Evolutionary conservation across 2,113 vertebrate species (phyloP), one percentile per base, ranked within the genome.

Genomic region (Dromaius novaehollandiae): DNA sequence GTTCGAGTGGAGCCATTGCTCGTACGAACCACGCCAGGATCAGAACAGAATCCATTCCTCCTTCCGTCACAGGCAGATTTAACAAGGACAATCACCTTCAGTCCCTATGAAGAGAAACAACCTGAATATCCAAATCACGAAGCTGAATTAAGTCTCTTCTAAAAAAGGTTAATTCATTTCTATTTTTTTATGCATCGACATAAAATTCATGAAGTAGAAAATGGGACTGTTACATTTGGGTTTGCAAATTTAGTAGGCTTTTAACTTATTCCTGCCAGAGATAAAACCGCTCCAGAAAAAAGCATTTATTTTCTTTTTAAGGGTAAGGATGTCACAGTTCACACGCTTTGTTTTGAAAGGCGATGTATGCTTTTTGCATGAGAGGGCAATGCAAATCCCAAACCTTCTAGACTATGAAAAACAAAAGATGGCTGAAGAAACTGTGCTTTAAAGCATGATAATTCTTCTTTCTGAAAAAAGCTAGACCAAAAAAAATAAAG

Each of bases 1-100:
- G 4, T 4, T 65, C 0, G 0, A 91, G 13, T 2, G 34, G 17
- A 93, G 20, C 13, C 4, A 30, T 20, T 68, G 25, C 46, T 38
- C 36, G 56, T 79, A 76, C 14, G 6, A 46, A 51, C 53, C 48
- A n/a, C 9, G 7, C 11, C 32, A 66, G 25, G 79, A 65, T 74
- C 28, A 74, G 44, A 82, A 74, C 6, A 68, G 71, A 36, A 55
- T 73, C 24, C 71, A 40, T 14, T 6, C 28, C 2, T 4, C 82
- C 11, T 84, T 81, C 50, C 4, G 86, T 10, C 24, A 63, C 2
- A 60, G 3, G 22, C 14, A 48, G 28, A 50, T 58, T 53, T 83
- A 69, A 80, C 7, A 83, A 87, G 64, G 17, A 64, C 14, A 90
- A 34, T 0, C 4, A 8, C 2, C 13, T 44, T n/a, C 2, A 88